Percentiles rank a stretch among this genome's conserved stretches.
phyloP scores from a whole-genome alignment of 2,797 vertebrate species.

The Steatocranus sp. region DNA sequence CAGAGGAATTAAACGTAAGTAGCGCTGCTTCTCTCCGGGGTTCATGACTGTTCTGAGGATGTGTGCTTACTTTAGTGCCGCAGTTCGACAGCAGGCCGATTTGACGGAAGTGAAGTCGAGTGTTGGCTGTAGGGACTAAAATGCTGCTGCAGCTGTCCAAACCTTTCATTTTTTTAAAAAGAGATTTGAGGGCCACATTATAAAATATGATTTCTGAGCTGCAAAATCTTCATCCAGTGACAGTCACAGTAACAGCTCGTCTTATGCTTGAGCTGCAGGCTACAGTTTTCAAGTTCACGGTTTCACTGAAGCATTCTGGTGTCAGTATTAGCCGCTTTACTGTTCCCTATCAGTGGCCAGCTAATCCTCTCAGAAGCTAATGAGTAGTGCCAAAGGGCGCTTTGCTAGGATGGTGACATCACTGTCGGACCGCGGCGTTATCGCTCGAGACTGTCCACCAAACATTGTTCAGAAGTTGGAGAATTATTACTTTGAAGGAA shows the following conservation, averaged over 20 bases:
- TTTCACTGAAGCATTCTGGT: background rate
- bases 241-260: background rate
- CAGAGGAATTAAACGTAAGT: constrained; percentile 74
- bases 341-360: background rate
- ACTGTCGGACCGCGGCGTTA: background rate
- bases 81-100: background rate
- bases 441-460: background rate
- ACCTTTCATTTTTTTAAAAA: background rate
- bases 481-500: fast-evolving
- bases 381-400: background rate
- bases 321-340: fast-evolving
- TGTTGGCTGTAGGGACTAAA: background rate
- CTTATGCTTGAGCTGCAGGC: background rate
- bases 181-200: fast-evolving
- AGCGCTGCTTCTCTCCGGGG: background rate
- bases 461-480: fast-evolving
- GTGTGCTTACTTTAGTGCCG: fast-evolving
- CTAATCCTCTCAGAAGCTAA: background rate
- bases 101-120: too few relatives aligned
- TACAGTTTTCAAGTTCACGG: background rate
- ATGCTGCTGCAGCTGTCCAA: fast-evolving
- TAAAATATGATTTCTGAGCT: background rate
- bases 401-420: background rate
- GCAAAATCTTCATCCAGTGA: background rate
- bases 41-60: fast-evolving